phyloP scores from a whole-genome alignment of 2,113 vertebrate species.

The Tor tambroides region DNA sequence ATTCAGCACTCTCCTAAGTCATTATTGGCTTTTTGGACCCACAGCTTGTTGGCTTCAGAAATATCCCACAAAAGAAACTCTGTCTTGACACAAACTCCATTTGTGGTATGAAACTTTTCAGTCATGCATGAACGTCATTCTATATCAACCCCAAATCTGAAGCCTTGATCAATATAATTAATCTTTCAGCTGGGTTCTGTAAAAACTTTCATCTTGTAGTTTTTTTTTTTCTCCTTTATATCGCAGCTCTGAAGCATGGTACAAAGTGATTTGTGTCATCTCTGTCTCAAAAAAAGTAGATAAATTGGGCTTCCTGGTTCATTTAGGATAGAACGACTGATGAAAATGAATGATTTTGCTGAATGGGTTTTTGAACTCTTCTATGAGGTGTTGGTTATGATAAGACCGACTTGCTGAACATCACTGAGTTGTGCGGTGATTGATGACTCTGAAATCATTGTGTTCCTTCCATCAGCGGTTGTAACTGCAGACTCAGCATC shows the following conservation, averaged over 20 bases:
- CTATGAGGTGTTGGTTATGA: background rate
- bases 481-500: background rate
- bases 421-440: background rate
- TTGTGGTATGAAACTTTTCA: background rate
- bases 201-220: conserved; percentile 1
- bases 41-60: background rate
- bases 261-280: background rate
- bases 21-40: conserved; percentile 5
- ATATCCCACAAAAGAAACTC: background rate
- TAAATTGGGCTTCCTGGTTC: conserved; percentile 10
- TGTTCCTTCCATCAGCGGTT: background rate
- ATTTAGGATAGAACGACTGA: background rate
- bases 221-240: background rate
- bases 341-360: conserved; percentile 10
- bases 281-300: background rate
- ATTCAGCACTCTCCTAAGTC: background rate
- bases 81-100: background rate
- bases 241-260: conserved; percentile 6
- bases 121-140: background rate
- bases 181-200: background rate
- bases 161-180: background rate
- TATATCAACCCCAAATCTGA: background rate
- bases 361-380: background rate
- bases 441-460: background rate
- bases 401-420: background rate